These are phyloP conservation scores for Erebia ligea DNA, from an alignment of 2,888 invertebrate genomes.

Conservation along the genomic window DNA sequence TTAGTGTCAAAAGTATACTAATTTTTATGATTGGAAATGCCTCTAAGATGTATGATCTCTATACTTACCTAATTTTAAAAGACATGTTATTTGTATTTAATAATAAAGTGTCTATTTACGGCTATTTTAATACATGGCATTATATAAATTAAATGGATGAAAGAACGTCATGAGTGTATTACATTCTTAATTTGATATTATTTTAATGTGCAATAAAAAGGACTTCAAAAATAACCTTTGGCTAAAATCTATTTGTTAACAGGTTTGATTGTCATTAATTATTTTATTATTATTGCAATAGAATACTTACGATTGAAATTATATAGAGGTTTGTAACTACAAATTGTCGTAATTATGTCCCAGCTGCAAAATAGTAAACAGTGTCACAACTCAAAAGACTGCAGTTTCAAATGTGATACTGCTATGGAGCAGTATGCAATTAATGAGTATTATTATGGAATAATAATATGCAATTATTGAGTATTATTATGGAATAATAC, in stretches of 20 bases:
- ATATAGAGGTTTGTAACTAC: too few relatives aligned
- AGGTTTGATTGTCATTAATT: too few relatives aligned
- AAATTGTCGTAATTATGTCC: too few relatives aligned
- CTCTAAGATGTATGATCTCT: conserved; percentile 16
- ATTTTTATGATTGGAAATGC: conserved; percentile 6
- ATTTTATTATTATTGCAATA: too few relatives aligned
- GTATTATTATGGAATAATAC: too few relatives aligned
- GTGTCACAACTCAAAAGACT: too few relatives aligned
- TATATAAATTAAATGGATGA: conserved; percentile 1
- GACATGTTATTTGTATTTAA: conserved; percentile 10
- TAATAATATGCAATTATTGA: too few relatives aligned
- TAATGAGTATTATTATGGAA: too few relatives aligned
- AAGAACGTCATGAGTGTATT: neutral
- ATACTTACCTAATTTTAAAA: conserved; percentile 22
- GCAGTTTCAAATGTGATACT: too few relatives aligned
- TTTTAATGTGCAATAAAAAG: neutral
- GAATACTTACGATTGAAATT: too few relatives aligned
- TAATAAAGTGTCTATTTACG: conserved; percentile 4
- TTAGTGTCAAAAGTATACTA: neutral
- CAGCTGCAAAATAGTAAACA: too few relatives aligned
- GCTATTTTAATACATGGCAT: neutral
- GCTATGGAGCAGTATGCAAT: too few relatives aligned
- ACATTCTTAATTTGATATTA: neutral
- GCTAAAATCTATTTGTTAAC: neutral
- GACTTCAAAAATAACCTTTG: neutral